Percentiles rank a stretch among this genome's conserved stretches.
Evolutionary conservation across 1,140 invertebrate genomes (phyloP).

Genomic region (Palaemon carinicauda): DNA sequence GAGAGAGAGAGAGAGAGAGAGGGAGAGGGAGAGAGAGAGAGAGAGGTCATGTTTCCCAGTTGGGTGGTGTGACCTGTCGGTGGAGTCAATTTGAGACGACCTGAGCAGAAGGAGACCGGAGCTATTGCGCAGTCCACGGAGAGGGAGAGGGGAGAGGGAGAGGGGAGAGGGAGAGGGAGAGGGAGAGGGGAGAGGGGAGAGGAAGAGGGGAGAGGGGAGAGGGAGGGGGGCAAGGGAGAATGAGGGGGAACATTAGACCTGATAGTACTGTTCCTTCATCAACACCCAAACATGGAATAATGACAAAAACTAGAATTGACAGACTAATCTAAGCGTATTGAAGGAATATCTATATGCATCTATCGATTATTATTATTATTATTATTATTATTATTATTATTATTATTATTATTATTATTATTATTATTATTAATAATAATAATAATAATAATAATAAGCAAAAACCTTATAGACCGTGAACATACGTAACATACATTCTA

Average conservation of each 20-base stretch:
- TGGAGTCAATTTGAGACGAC: background rate
- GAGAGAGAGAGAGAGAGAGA: slow-evolving; percentile 27
- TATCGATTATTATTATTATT: too few species aligned
- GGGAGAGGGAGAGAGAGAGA: slow-evolving; percentile 23
- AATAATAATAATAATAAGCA: too few species aligned
- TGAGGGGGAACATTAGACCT: too few species aligned
- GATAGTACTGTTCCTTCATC: background rate
- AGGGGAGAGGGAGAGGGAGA: background rate
- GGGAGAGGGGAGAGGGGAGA: background rate
- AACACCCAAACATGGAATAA: background rate
- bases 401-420: too few species aligned
- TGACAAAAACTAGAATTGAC: background rate
- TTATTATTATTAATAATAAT: too few species aligned
- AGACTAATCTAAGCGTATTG: too few species aligned
- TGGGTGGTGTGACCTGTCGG: background rate
- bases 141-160: background rate
- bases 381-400: too few species aligned
- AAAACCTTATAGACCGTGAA: too few species aligned
- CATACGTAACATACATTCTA: too few species aligned
- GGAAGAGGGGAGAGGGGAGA: too few species aligned
- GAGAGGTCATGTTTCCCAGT: background rate
- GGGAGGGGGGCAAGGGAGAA: background rate
- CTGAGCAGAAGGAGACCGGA: background rate
- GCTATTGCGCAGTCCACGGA: background rate
- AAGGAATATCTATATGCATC: too few species aligned